Base-by-base conservation (phyloP, 2,888 invertebrate species). In the Elmis aenea region DNA sequence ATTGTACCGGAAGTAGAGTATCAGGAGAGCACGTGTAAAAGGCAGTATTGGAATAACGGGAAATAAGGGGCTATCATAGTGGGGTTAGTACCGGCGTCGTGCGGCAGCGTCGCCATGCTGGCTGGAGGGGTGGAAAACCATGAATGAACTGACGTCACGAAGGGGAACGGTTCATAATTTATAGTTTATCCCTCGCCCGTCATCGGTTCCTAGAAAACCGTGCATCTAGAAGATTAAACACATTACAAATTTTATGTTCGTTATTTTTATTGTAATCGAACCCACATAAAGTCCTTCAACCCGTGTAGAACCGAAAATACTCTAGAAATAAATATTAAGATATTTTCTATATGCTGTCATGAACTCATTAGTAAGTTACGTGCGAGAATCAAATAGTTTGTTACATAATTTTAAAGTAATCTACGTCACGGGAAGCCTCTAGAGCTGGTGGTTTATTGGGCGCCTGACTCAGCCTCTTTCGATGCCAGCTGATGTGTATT, bases 401-500 rank as follows among this genome's bases (percentile, higher is more conserved):
- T n/a, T n/a, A n/a, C n/a, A n/a, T n/a, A n/a, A n/a, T n/a, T n/a
- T n/a, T n/a, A n/a, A n/a, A n/a, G n/a, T n/a, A n/a, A n/a, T n/a
- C n/a, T 42, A 36, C 44, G 38, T 46, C 43, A 46, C 42, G 45
- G 33, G 35, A 32, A 37, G 23, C 33, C 33, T 32, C 40, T 45
- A 36, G 39, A 41, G 46, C 39, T 49, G 45, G 52, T 51, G 51
- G 49, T 55, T 54, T 50, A 48, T 49, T 46, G 45, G 55, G 50
- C 50, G 54, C 48, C 54, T 59, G 59, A 60, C 48, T 59, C 58
- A 60, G 50, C 46, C 48, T 40, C 46, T 41, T 42, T 44, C 49
- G 37, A 45, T 48, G 56, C 59, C 59, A 61, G 61, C 59, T 60
- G 59, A 58, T 54, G 48, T 48, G 44, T 61, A 61, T 62, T 62